These are phyloP conservation scores for Melipona beecheii DNA, from an alignment of 2,888 invertebrate genomes.

Conservation along the genomic window DNA sequence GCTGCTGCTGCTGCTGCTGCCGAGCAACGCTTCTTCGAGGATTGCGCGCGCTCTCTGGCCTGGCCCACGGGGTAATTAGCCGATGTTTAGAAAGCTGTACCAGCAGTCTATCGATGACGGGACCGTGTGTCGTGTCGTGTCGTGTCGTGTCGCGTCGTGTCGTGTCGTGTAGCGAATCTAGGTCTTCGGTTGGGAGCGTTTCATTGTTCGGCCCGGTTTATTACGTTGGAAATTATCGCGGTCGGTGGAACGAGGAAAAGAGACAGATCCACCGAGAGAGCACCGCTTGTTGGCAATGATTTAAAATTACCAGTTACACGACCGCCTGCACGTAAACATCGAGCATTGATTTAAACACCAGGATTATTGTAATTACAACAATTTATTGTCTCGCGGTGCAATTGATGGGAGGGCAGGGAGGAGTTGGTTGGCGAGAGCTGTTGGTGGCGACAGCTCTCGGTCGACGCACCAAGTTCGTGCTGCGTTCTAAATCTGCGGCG, in stretches of 20 bases:
- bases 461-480: not conserved
- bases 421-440: not conserved
- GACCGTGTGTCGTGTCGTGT: not conserved
- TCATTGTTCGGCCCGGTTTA: not conserved
- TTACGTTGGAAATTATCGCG: conserved; percentile 32
- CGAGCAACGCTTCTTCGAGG: conserved; percentile 38
- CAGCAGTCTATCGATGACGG: conserved; percentile 39
- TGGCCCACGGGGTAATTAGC: conserved; percentile 49
- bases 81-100: conserved; percentile 52
- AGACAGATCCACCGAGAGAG: conserved; percentile 49
- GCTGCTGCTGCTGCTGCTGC: conserved; percentile 19
- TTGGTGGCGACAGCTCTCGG: conserved; percentile 63
- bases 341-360: conserved; percentile 75
- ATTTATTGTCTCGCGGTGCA: conserved; percentile 76
- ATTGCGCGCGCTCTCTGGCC: conserved; percentile 34
- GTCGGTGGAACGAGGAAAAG: conserved; percentile 14
- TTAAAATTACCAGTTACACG: conserved; percentile 73
- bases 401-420: conserved; percentile 14
- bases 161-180: not conserved
- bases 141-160: too few species aligned
- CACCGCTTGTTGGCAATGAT: conserved; percentile 70
- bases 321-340: conserved; percentile 74
- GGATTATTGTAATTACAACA: conserved; percentile 81
- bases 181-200: not conserved
- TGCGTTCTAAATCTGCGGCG: not conserved